phyloP scores from a whole-genome alignment of 2,888 invertebrate species.

The Tipula lateralis region DNA sequence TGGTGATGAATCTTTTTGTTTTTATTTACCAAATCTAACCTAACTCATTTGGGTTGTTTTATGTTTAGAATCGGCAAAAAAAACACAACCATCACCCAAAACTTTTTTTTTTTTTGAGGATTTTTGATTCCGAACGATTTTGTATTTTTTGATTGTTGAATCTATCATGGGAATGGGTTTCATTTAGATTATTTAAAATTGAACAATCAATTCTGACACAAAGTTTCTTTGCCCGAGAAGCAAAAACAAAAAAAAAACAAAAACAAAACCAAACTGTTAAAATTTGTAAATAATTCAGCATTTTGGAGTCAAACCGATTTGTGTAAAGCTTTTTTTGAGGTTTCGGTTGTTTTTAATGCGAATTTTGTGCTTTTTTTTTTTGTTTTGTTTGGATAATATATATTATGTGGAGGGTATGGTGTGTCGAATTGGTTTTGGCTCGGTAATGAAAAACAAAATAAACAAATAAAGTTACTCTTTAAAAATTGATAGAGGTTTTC shows the following conservation, averaged over 20 bases:
- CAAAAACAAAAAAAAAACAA: neutral
- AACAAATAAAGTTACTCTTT: neutral
- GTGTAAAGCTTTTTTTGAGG: neutral
- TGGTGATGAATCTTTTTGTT: neutral
- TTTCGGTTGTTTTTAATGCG: neutral
- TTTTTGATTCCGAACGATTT: neutral
- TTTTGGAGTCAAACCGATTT: neutral
- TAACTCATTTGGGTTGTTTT: constrained; percentile 19
- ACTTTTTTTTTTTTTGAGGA: neutral
- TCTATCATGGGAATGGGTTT: neutral
- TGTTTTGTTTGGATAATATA: neutral
- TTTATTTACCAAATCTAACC: constrained; percentile 14
- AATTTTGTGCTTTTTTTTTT: neutral
- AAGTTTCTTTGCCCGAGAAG: neutral
- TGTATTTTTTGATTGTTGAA: neutral
- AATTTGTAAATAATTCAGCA: neutral
- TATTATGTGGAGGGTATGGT: neutral
- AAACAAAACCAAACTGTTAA: neutral
- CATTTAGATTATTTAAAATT: constrained; percentile 19
- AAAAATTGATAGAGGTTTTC: neutral
- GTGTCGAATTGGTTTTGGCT: neutral
- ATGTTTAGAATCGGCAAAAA: neutral
- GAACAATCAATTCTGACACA: neutral
- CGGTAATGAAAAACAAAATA: neutral
- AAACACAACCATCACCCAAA: neutral